Evolutionary conservation across 2,888 invertebrate genomes (phyloP).

Genomic region (Gastracanthus pulcherrimus): DNA sequence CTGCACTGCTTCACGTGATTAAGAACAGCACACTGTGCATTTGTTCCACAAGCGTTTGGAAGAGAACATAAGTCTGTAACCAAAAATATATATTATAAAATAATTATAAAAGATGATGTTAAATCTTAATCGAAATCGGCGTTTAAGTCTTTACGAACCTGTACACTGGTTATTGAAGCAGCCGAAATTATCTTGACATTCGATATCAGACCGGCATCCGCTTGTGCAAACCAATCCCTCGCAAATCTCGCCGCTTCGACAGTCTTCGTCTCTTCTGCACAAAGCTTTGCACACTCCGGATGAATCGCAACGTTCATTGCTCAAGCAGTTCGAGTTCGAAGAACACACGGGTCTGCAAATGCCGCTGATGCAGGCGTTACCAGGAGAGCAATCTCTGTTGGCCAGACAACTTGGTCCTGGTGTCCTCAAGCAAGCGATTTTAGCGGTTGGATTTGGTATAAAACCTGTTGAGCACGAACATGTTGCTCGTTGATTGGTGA

Average conservation of each 20-base stretch:
- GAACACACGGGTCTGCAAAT: slow-evolving; percentile 89
- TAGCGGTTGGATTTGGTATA: slow-evolving; percentile 92
- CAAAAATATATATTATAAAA: slow-evolving; percentile 19
- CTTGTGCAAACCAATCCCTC: slow-evolving; percentile 87
- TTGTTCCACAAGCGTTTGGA: slow-evolving; percentile 90
- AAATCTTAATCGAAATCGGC: not conserved
- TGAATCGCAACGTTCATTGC: slow-evolving; percentile 88
- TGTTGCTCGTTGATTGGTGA: slow-evolving; percentile 88
- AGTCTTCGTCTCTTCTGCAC: slow-evolving; percentile 91
- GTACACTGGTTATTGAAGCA: slow-evolving; percentile 89
- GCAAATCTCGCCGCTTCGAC: slow-evolving; percentile 92
- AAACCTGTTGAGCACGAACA: slow-evolving; percentile 89
- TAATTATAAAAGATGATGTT: not conserved
- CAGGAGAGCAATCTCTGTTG: slow-evolving; percentile 86
- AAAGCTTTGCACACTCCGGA: slow-evolving; percentile 90
- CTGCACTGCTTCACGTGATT: slow-evolving; percentile 87
- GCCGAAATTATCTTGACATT: slow-evolving; percentile 85
- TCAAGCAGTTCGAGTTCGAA: slow-evolving; percentile 86
- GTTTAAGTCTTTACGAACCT: slow-evolving; percentile 68
- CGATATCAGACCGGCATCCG: slow-evolving; percentile 90
- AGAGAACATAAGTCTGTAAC: slow-evolving; percentile 84
- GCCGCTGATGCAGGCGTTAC: slow-evolving; percentile 86
- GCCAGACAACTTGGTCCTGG: slow-evolving; percentile 87
- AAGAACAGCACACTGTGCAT: slow-evolving; percentile 85
- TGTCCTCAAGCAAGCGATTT: slow-evolving; percentile 91